Conservation (phyloP, 2,113 vertebrate species). For the Sphyrna mokarran region DNA sequence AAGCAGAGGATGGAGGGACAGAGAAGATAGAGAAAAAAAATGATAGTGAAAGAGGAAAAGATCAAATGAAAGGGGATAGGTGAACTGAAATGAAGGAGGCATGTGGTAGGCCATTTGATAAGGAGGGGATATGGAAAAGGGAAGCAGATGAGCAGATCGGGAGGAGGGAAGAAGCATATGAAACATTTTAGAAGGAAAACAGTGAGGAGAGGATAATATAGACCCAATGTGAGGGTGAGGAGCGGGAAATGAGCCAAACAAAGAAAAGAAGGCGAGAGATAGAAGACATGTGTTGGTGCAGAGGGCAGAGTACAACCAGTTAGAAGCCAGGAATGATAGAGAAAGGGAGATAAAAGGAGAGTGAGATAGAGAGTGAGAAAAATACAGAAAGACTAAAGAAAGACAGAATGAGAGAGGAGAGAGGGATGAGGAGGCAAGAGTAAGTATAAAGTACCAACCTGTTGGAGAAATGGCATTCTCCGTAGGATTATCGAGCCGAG, state of each 20-base stretch:
- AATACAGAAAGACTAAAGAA: neutral
- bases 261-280: no score
- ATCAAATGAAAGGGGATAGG: neutral
- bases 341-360: neutral
- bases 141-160: no score
- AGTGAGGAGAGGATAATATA: neutral
- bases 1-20: neutral
- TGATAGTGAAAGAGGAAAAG: neutral
- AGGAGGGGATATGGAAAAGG: no score
- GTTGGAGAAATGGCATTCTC: constrained; percentile 65
- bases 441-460: constrained; percentile 51
- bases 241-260: neutral
- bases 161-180: neutral
- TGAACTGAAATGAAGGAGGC: no score
- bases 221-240: neutral
- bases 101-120: no score
- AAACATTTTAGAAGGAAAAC: neutral
- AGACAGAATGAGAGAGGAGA: neutral
- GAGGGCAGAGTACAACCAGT: no score
- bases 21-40: neutral
- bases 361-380: neutral
- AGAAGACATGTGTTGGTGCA: no score
- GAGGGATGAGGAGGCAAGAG: neutral
- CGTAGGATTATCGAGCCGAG: constrained; percentile 55
- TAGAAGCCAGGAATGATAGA: neutral